These are phyloP conservation scores for Dryococelus australis DNA, from an alignment of 2,888 invertebrate genomes.

Conservation along the genomic window DNA sequence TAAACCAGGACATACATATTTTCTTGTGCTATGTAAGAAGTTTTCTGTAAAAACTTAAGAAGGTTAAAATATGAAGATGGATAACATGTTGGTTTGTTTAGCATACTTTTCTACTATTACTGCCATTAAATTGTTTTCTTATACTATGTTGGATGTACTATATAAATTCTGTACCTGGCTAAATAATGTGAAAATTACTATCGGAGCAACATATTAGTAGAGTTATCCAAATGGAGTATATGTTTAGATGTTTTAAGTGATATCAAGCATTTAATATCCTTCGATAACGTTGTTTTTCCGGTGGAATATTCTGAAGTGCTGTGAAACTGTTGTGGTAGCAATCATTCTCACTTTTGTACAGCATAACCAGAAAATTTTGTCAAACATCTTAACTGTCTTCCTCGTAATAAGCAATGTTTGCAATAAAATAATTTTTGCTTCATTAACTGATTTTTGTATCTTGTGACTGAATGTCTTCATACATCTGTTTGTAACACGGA, in stretches of 20 bases:
- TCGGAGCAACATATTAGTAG: background rate
- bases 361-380: background rate
- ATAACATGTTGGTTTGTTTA: background rate
- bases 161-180: background rate
- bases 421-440: slow-evolving; percentile 16
- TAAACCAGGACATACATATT: background rate
- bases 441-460: background rate
- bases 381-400: background rate
- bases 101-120: background rate
- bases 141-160: background rate
- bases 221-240: background rate
- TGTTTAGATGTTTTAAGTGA: background rate
- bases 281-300: background rate
- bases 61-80: background rate
- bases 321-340: background rate
- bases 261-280: background rate
- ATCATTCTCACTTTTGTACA: background rate
- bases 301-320: background rate
- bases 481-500: background rate
- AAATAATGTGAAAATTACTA: background rate
- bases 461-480: background rate
- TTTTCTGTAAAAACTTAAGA: background rate
- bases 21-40: background rate
- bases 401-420: background rate
- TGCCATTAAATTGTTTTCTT: background rate